phyloP scores from a whole-genome alignment of 2,888 invertebrate species.

The Diloba caeruleocephala region DNA sequence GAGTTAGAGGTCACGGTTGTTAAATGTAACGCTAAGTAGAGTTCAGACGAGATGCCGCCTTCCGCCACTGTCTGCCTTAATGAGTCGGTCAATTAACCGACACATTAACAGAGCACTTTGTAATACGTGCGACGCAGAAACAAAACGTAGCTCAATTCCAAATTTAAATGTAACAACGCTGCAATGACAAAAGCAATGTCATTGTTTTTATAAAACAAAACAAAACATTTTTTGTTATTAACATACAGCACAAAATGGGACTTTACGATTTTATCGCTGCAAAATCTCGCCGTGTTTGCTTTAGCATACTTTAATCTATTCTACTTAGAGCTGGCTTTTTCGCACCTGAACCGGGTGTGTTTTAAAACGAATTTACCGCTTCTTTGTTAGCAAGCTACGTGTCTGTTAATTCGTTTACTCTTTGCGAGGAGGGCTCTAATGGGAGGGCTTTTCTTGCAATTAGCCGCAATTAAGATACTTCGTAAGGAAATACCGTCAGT shows the following conservation, averaged over 20 bases:
- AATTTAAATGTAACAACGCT: constrained; percentile 43
- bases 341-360: constrained; percentile 81
- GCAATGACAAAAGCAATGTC: constrained; percentile 21
- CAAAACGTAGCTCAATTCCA: constrained; percentile 59
- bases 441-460: constrained; percentile 85
- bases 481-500: constrained; percentile 70
- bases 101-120: constrained; percentile 66
- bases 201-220: constrained; percentile 15
- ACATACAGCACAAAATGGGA: constrained; percentile 56
- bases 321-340: constrained; percentile 80
- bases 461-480: constrained; percentile 85
- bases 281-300: constrained; percentile 56
- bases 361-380: constrained; percentile 84
- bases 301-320: constrained; percentile 79
- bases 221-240: constrained; percentile 52
- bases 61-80: constrained; percentile 70
- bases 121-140: constrained; percentile 59
- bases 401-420: constrained; percentile 87
- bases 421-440: constrained; percentile 79
- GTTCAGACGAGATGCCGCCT: constrained; percentile 65
- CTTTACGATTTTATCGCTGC: constrained; percentile 54
- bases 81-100: constrained; percentile 78
- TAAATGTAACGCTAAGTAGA: constrained; percentile 36
- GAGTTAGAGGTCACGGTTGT: constrained; percentile 35
- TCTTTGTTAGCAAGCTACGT: constrained; percentile 75